Evolutionary conservation across 2,888 invertebrate species (phyloP).

Genomic region (Leptinotarsa peninsularis): DNA sequence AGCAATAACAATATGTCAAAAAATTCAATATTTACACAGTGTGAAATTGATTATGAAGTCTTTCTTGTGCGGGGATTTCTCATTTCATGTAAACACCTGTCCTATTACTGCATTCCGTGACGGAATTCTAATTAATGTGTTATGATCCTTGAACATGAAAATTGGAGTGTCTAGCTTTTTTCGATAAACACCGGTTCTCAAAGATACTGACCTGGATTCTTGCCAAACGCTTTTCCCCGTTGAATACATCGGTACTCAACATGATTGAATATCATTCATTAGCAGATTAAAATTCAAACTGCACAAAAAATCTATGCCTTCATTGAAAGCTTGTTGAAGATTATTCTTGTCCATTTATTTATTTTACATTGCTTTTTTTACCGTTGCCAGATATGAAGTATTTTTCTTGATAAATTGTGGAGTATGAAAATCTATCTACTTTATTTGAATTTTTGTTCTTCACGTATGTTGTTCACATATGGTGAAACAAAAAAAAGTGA

Average conservation of each 20-base stretch:
- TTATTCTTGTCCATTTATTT: neutral
- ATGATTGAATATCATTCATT: slow-evolving; percentile 25
- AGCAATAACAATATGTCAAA: too few relatives aligned
- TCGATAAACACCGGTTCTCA: slow-evolving; percentile 12
- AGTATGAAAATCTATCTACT: too few relatives aligned
- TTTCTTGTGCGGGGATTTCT: neutral
- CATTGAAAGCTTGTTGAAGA: neutral
- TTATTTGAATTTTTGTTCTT: too few relatives aligned
- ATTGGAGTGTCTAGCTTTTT: slow-evolving; percentile 1
- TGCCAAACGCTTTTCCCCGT: slow-evolving; percentile 15
- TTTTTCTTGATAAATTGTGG: too few relatives aligned
- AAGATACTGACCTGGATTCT: slow-evolving; percentile 22
- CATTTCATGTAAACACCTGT: neutral
- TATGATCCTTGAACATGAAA: slow-evolving; percentile 8
- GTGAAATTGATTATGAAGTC: too few relatives aligned
- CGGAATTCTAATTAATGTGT: neutral
- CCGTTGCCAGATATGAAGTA: neutral
- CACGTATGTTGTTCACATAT: too few relatives aligned
- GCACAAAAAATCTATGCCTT: neutral
- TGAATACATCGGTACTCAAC: slow-evolving; percentile 17
- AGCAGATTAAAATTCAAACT: slow-evolving; percentile 1
- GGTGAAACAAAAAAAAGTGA: too few relatives aligned
- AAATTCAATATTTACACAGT: too few relatives aligned
- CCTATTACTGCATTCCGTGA: neutral
- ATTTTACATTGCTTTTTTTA: neutral